These are phyloP conservation scores for Eupithecia tripunctaria DNA, from an alignment of 2,888 invertebrate species.

Conservation along the genomic window DNA sequence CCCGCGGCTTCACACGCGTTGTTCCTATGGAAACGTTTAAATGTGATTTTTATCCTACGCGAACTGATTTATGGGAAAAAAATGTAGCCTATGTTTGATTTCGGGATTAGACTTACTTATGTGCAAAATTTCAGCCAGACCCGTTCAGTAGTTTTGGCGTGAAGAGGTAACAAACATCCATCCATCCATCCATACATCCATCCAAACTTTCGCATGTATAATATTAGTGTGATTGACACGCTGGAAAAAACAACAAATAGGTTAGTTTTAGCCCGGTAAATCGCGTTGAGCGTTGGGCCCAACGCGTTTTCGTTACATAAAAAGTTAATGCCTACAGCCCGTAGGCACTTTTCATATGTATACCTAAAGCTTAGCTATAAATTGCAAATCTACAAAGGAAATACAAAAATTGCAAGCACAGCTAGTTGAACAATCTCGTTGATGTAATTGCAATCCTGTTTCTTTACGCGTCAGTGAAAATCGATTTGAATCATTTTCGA, in stretches of 20 bases:
- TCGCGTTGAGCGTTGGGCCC: neutral
- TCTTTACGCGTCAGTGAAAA: conserved; percentile 32
- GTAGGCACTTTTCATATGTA: neutral
- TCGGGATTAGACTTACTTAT: too few relatives aligned
- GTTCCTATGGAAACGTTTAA: too few relatives aligned
- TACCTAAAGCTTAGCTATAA: conserved; percentile 5
- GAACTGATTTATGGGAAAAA: too few relatives aligned
- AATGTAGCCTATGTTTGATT: too few relatives aligned
- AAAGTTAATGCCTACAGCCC: neutral
- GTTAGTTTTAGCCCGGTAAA: neutral
- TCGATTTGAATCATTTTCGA: conserved; percentile 40
- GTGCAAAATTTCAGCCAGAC: too few relatives aligned
- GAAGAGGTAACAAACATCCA: too few relatives aligned
- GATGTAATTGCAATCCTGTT: conserved; percentile 44
- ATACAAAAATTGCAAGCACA: conserved; percentile 36
- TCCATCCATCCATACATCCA: too few relatives aligned
- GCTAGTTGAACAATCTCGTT: conserved; percentile 38
- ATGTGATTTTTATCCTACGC: too few relatives aligned
- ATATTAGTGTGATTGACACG: too few relatives aligned
- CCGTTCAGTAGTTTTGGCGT: too few relatives aligned
- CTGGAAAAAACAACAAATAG: neutral
- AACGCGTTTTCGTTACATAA: neutral
- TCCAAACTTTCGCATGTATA: too few relatives aligned
- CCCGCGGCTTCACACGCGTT: too few relatives aligned
- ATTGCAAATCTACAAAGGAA: conserved; percentile 19